Conservation (phyloP, 2,888 invertebrate species). For the Eucera pruinosa region DNA sequence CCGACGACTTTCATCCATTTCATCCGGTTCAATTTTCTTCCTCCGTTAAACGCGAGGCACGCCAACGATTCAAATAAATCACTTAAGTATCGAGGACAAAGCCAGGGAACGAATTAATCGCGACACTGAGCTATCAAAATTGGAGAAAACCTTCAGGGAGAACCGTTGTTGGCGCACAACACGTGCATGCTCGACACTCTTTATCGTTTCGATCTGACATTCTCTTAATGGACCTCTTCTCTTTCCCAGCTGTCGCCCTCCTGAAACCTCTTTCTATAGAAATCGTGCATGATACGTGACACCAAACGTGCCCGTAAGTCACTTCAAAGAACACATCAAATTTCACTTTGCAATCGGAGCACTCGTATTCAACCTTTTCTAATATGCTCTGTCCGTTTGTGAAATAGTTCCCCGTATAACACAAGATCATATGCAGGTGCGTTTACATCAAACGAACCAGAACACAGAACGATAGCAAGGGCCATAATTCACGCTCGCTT, state of each 20-base stretch:
- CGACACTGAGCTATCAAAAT: constrained; percentile 39
- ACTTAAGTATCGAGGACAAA: constrained; percentile 23
- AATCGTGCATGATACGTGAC: not conserved
- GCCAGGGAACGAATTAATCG: constrained; percentile 36
- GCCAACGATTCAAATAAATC: constrained; percentile 23
- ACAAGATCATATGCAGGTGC: no score
- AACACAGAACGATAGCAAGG: no score
- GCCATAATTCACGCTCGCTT: no score
- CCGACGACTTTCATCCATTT: constrained; percentile 7
- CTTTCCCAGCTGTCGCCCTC: not conserved
- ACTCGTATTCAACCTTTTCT: no score
- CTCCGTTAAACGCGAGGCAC: not conserved
- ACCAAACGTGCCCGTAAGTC: not conserved
- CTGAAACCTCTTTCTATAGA: constrained; percentile 9
- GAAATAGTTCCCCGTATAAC: no score
- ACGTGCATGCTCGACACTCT: constrained; percentile 6
- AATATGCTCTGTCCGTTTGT: no score
- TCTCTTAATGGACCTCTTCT: constrained; percentile 37
- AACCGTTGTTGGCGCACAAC: constrained; percentile 12
- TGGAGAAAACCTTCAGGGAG: constrained; percentile 26
- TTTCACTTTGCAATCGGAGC: no score
- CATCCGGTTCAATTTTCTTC: not conserved
- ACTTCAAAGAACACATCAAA: no score
- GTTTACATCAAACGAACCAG: no score
- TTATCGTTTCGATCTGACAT: constrained; percentile 34